Evolutionary conservation across 2,888 invertebrate species (phyloP).

Genomic region (Iphiclides podalirius): DNA sequence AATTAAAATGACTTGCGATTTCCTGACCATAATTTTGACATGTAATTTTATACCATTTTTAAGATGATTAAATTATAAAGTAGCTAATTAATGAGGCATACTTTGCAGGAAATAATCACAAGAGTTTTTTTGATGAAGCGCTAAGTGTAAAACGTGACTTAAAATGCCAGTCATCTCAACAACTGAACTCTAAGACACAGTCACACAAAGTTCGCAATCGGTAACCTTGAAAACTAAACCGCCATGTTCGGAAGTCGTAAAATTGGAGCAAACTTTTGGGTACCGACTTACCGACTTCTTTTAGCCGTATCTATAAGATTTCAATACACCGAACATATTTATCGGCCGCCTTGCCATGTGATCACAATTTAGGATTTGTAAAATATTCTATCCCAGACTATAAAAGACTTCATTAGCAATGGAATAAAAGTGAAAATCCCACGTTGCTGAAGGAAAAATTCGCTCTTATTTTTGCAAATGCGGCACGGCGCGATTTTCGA

Average conservation of each 20-base stretch:
- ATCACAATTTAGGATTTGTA: conserved; percentile 68
- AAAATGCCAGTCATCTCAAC: conserved; percentile 12
- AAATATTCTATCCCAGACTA: conserved; percentile 41
- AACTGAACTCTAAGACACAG: background rate
- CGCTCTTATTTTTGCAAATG: conserved; percentile 60
- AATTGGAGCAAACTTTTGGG: conserved; percentile 49
- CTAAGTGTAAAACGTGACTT: background rate
- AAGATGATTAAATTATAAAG: background rate
- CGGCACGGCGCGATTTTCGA: conserved; percentile 48
- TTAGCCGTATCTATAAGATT: conserved; percentile 63
- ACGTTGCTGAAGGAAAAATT: conserved; percentile 41
- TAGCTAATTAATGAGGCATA: background rate
- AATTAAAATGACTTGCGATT: too few relatives aligned
- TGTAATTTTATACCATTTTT: background rate
- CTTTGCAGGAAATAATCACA: background rate
- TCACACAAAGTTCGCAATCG: conserved; percentile 6
- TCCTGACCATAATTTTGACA: too few relatives aligned
- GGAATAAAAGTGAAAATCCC: conserved; percentile 48
- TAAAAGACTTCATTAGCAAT: conserved; percentile 40
- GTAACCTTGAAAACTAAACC: conserved; percentile 30
- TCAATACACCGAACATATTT: conserved; percentile 73
- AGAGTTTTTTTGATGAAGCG: background rate
- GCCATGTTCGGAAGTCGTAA: conserved; percentile 37
- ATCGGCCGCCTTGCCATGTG: conserved; percentile 64
- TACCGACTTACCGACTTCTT: conserved; percentile 63